Percentiles rank a stretch among this genome's conserved stretches.
phyloP scores from a whole-genome alignment of 2,888 invertebrate genomes.

The Platerodrilus igneus region DNA sequence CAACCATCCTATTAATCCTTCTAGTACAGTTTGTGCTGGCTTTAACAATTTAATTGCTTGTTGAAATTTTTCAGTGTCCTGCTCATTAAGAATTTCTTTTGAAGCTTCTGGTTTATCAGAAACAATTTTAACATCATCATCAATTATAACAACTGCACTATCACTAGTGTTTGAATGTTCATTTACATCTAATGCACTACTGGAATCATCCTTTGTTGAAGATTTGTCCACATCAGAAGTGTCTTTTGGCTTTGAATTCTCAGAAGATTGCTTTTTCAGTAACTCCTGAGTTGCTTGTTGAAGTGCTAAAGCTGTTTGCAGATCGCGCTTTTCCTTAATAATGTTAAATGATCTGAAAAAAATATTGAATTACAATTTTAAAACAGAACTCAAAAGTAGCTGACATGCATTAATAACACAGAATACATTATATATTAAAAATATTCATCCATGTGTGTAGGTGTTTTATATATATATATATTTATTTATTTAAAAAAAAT shows the following conservation, averaged over 20 bases:
- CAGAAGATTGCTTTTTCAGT: conserved; percentile 16
- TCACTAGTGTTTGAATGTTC: conserved; percentile 49
- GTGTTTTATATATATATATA: too few relatives aligned
- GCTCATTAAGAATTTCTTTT: too few relatives aligned
- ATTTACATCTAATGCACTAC: conserved; percentile 16
- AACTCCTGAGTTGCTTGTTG: conserved; percentile 27
- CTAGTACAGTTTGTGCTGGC: conserved; percentile 40
- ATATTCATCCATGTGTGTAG: too few relatives aligned
- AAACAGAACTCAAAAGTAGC: too few relatives aligned
- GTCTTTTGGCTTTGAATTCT: conserved; percentile 12
- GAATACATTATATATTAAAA: background rate
- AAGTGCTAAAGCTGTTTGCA: conserved; percentile 27
- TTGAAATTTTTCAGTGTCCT: conserved; percentile 16
- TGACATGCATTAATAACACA: conserved; percentile 4
- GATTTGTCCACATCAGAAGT: conserved; percentile 1
- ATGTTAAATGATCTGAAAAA: conserved; percentile 40
- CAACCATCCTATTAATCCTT: conserved; percentile 62
- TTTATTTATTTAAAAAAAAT: too few relatives aligned
- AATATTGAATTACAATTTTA: background rate
- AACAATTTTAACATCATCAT: conserved; percentile 29
- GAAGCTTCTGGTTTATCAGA: conserved; percentile 26
- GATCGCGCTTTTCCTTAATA: conserved; percentile 37
- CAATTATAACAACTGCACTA: conserved; percentile 33
- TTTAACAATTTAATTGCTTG: conserved; percentile 15
- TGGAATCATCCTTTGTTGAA: conserved; percentile 9